Evolutionary conservation across 64 coral and sea anemone genomes (phyloP), one percentile per base, ranked within the genome.

Genomic region (Montipora cactus): DNA sequence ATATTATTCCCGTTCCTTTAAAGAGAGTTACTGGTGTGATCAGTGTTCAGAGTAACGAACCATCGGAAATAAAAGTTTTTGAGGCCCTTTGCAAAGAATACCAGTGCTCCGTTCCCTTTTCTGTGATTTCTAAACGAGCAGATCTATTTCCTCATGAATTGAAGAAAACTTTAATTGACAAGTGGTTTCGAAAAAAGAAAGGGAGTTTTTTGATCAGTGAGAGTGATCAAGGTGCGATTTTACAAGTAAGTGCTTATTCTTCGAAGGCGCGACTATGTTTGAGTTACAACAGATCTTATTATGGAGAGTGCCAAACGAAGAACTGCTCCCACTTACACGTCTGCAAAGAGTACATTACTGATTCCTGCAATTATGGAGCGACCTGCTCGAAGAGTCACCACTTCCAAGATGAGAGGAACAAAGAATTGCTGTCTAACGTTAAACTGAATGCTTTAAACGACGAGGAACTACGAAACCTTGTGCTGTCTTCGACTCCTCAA

Each of bases 271-370:
- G 90, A 25, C 11, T 96, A 28, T 96, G 95, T 91, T 87, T 91
- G 10, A 18, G 75, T 11, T 87, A 93, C 81, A 83, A 44, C 23
- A 20, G 19, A 52, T 9, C 11, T 0, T 16, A 19, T 14, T 11
- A 48, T 74, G 66, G 61, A 1, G 75, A 7, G 1, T 96, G 95
- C 71, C 50, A 87, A 0, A 90, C 21, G 7, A 13, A 76, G 50
- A n/a, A 81, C 4, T 96, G 95, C 66, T 19, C 55, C 3, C 87
- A 87, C 48, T 74, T 96, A 50, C 95, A 96, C 47, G 67, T 96
- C 25, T 96, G 95, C 25, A 84, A 48, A n/a, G 88, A 79, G 1
- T 90, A 88, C 23, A 77, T 96, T 5, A 71, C 95, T 5, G 75
- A 87, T 50, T 88, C 75, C 1, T 80, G 85, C 8, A 87, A 59